Evolutionary conservation across 2,888 invertebrate genomes (phyloP), one percentile per base, ranked within the genome.

Genomic region (Auanema sp.): DNA sequence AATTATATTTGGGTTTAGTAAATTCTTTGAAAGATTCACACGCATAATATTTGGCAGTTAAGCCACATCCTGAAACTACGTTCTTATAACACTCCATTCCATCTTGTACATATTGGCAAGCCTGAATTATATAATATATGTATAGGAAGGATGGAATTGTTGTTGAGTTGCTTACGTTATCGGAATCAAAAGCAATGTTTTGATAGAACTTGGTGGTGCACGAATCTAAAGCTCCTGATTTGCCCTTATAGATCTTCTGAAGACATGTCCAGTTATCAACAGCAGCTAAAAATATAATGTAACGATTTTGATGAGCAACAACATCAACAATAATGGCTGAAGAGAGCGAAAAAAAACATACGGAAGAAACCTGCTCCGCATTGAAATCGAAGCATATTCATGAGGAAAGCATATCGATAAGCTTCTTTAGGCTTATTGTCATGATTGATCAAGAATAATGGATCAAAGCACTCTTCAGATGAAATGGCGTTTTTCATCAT

Each of bases 301-400:
- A 33, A 33, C 33, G 33, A 33, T 33, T 33, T 5, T 33, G 33
- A 33, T 5, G 33, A 33, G 33, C 33, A 33, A 33, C 8, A 33
- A 33, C 4, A 33, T 5, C 33, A 33, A 47, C 47, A 47, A 16
- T 5, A 16, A 47, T 18, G 10, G 10, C 40, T 8, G 33, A 16
- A 59, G 25, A n/a, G 10, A 11, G 5, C 16, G 1, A 14, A 14
- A 10, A 14, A 16, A 18, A 12, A 51, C 60, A 61, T 52, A 73
- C 73, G 52, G 50, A 71, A 73, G 61, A 73, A 73, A 40, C 73
- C 73, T 33, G 73, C 69, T 53, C 73, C 73, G 58, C 73, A 73
- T 49, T 73, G 73, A 58, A 68, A 73, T 43, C 69, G 67, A 1
- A 69, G 43, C 73, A 71, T 73, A 51, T 57, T 67, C 69, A 73